Base-by-base conservation (phyloP, 2,797 vertebrate species). In the Champsocephalus esox region DNA sequence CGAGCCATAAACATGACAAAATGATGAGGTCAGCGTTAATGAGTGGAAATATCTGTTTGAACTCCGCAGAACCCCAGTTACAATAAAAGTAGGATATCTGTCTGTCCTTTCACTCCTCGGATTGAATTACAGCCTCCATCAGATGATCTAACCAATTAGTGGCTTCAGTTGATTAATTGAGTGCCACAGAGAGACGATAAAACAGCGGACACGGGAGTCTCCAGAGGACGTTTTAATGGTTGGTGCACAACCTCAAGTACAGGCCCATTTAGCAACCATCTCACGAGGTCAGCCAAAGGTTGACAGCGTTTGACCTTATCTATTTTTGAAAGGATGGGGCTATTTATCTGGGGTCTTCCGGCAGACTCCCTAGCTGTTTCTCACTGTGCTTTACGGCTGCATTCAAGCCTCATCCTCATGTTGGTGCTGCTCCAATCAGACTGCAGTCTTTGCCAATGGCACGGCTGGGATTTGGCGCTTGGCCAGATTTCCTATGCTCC, bases 101-200 rank as follows among this genome's bases (percentile, higher is more conserved):
- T 82, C 74, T 52, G 66, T 72, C 76, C 61, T 78, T 55, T 74
- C 73, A 58, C 72, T 81, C 72, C 55, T 84, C 68, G 21, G 72
- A 85, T 86, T 86, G 84, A 90, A 86, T 89, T 84, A 85, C 62
- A 52, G 81, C 24, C 70, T 21, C 19, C 67, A 83, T 87, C 66
- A 63, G 79, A 87, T 92, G 92, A 93, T 90, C 86, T 92, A 90
- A 92, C 82, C 89, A 90, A 91, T 92, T 92, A 90, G 81, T 56
- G 68, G 75, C 81, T 73, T 58, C 49, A 17, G 64, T 52, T 92
- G 91, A 93, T 93, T 86, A 89, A 92, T 90, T 73, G 78, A 85
- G 70, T 83, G 87, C 55, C 86, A 80, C 54, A n/a, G 56, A 13
- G 66, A 87, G 87, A 85, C 84, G 79, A 83, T 92, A 84, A 93